Evolutionary conservation across 2,888 invertebrate species (phyloP), one percentile per base, ranked within the genome.

Genomic region (Spatulosminthurus flaviceps): DNA sequence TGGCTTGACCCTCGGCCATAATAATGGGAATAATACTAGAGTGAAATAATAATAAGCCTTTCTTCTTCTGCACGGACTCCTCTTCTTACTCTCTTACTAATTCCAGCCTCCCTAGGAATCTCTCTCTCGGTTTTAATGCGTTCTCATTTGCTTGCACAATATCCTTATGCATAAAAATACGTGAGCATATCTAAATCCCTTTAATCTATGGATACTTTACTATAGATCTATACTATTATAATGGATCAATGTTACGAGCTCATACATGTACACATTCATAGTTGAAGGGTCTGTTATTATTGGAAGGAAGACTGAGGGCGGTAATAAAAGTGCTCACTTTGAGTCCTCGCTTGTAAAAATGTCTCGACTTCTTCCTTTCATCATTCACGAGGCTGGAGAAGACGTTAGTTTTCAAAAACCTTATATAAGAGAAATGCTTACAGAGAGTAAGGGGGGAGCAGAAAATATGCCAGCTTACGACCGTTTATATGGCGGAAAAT

Each of bases 341-440:
- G 85, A 85, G 82, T 85, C 84, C 84, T 84, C 80, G 83, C 84
- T 85, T 85, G 84, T 85, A 85, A 85, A 85, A 85, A 77, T 83
- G 85, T 84, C 85, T 83, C 81, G 81, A 83, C 81, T 82, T 80
- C 83, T 82, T 80, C 80, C 74, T 83, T 83, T 51, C 51, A 51
- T 51, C 51, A 51, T 51, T 51, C 51, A 51, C 16, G 19, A 51
- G 16, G 7, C 19, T 19, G 51, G 9, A 51, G 51, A 51, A n/a
- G 51, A 51, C 51, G 51, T 51, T 51, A 51, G 19, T 5, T 51
- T 51, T 51, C 2, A 16, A 51, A 51, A n/a, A 51, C 34, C 9
- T 34, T 9, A 34, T 19, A 51, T n/a, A 16, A 51, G n/a, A 51
- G n/a, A 51, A 19, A 51, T 9, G 16, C 51, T 2, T 51, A 51